Conservation (phyloP, 2,888 invertebrate species). For the Nephrotoma flavescens region DNA sequence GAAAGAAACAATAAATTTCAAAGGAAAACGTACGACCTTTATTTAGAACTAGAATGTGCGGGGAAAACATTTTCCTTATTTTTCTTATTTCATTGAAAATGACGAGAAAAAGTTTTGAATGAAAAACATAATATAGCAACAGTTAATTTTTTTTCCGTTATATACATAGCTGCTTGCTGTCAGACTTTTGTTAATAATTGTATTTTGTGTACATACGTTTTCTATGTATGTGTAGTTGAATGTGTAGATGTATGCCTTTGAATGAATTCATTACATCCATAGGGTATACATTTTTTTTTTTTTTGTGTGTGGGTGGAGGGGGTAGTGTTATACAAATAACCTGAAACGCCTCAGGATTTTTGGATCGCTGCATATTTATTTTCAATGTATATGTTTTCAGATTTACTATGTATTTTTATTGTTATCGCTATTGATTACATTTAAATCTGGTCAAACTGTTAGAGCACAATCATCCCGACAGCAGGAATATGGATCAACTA, state of each 20-base stretch:
- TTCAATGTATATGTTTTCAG: background rate
- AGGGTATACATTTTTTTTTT: too few relatives aligned
- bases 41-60: background rate
- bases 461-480: background rate
- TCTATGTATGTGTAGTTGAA: background rate
- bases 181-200: background rate
- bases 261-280: too few relatives aligned
- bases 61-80: background rate
- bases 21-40: background rate
- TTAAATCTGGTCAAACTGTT: background rate
- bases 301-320: too few relatives aligned
- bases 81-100: background rate
- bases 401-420: background rate
- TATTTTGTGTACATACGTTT: background rate
- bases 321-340: background rate
- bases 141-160: background rate
- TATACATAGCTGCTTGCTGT: background rate
- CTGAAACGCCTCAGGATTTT: background rate
- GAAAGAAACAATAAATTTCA: background rate
- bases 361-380: background rate
- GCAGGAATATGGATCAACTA: background rate
- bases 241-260: too few relatives aligned
- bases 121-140: background rate
- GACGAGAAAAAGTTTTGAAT: background rate
- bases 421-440: background rate